Base-by-base conservation (phyloP, 2,113 vertebrate genomes). In the Pteruthius melanotis region DNA sequence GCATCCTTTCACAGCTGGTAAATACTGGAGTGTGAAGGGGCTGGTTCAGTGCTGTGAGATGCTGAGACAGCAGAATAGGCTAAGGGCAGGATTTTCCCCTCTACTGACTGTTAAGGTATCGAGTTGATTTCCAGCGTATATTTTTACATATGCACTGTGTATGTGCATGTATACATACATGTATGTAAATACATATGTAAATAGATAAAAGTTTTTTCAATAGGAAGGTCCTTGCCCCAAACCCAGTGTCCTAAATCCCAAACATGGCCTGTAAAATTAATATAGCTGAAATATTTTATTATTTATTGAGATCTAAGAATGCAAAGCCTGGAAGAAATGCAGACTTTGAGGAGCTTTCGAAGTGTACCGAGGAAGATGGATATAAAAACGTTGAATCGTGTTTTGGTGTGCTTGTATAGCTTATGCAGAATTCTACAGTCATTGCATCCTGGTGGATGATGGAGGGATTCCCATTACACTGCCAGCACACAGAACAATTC, bases 121-220 rank as follows among this genome's bases (percentile, higher is more conserved):
- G 27, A 60, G 27, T 13, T 47, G 15, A 52, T 72, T 78, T 70
- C 53, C 13, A 82, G 12, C 1, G 3, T 17, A 20, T 9, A 15
- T 53, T 75, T 91, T 44, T 49, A 45, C 9, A 23, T 20, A n/a
- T 24, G 14, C 19, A 35, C 10, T 30, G 5, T 23, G 2, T 33
- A 27, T 23, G 7, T 45, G 7, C 23, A 39, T 12, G 5, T 15
- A 20, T 19, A 35, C 13, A 35, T 31, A 9, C 6, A 24, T 17
- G 33, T 23, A n/a, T 15, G 2, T 26, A n/a, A 24, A 7, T 30
- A 21, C 2, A 23, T 7, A 20, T 1, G n/a, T n/a, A n/a, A n/a
- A n/a, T n/a, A n/a, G n/a, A n/a, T n/a, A n/a, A n/a, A n/a, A 28
- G 2, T 22, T 39, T 50, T 66, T 83, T 71, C 39, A 14, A 35